A percentile compares a stretch with the other conserved stretches of the same genome.
Conservation (phyloP, 2,113 vertebrate genomes). For the Maccullochella peelii region DNA sequence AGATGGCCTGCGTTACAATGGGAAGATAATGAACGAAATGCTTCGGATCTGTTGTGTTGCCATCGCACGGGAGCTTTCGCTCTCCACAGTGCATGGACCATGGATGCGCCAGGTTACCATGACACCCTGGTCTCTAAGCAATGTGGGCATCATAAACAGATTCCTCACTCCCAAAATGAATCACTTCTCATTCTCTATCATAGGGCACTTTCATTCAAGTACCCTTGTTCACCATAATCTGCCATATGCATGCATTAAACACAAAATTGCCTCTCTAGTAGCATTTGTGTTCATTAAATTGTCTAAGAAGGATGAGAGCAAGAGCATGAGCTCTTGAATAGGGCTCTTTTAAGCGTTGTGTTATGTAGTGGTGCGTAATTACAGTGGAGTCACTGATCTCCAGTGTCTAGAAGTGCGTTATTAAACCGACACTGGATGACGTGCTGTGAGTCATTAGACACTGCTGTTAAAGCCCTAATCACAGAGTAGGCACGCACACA, state of each 20-base stretch:
- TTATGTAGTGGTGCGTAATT: slow-evolving; percentile 76
- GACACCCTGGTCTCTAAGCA: slow-evolving; percentile 70
- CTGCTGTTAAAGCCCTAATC: slow-evolving; percentile 72
- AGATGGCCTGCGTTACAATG: slow-evolving; percentile 10
- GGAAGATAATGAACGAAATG: slow-evolving; percentile 48
- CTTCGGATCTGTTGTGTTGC: slow-evolving; percentile 31
- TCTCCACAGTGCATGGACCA: slow-evolving; percentile 38
- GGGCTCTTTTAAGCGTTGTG: slow-evolving; percentile 36
- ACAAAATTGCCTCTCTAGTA: slow-evolving; percentile 3
- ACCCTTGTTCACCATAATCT: background rate
- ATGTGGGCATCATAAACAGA: slow-evolving; percentile 65
- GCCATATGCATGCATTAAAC: slow-evolving; percentile 9
- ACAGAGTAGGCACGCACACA: slow-evolving; percentile 42
- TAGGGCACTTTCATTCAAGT: slow-evolving; percentile 26
- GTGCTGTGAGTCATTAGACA: slow-evolving; percentile 74
- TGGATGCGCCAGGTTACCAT: slow-evolving; percentile 68
- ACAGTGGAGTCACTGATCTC: slow-evolving; percentile 74
- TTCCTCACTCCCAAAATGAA: slow-evolving; percentile 42
- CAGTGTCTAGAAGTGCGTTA: slow-evolving; percentile 70
- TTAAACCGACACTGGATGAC: slow-evolving; percentile 74
- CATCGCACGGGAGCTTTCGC: slow-evolving; percentile 30
- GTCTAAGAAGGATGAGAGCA: slow-evolving; percentile 35
- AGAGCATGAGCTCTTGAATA: slow-evolving; percentile 26
- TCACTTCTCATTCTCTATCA: slow-evolving; percentile 19
- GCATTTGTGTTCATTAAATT: slow-evolving; percentile 45